phyloP scores from a whole-genome alignment of 2,113 vertebrate genomes.

The Corythornis vintsioides region DNA sequence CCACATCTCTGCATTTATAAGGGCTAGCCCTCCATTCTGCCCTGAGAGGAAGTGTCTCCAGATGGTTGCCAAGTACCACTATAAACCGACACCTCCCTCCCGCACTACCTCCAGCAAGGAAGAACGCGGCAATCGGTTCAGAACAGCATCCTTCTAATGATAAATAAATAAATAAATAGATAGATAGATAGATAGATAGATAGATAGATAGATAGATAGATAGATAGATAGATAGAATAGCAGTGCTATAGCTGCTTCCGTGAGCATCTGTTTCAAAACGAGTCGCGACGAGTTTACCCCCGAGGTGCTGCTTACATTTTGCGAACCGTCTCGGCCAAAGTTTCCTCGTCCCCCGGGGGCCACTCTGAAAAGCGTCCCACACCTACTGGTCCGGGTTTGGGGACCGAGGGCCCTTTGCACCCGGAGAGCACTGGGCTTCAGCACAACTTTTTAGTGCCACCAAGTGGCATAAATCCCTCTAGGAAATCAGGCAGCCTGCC shows the following conservation, averaged over 20 bases:
- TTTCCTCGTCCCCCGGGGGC: neutral
- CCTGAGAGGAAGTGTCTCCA: neutral
- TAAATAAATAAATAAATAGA: no score
- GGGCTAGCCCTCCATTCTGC: neutral
- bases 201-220: no score
- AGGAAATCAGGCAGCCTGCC: constrained; percentile 54
- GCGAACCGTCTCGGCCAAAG: fast-evolving
- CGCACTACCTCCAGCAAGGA: neutral
- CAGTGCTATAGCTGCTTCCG: neutral
- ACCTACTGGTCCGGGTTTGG: neutral
- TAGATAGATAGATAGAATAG: no score
- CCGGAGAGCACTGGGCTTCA: constrained; percentile 3
- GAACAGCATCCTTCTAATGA: neutral
- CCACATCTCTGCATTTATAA: neutral
- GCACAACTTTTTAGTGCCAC: constrained; percentile 81
- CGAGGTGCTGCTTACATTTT: neutral
- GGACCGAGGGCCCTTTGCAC: neutral
- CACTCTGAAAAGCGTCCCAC: fast-evolving
- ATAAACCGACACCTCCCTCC: neutral
- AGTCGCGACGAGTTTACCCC: neutral
- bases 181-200: no score
- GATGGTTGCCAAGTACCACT: neutral
- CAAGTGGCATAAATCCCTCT: constrained; percentile 77
- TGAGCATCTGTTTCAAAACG: neutral
- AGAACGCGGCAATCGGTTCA: neutral